Evolutionary conservation across 2,888 invertebrate genomes (phyloP).

Genomic region (Perizoma flavofasciatum): DNA sequence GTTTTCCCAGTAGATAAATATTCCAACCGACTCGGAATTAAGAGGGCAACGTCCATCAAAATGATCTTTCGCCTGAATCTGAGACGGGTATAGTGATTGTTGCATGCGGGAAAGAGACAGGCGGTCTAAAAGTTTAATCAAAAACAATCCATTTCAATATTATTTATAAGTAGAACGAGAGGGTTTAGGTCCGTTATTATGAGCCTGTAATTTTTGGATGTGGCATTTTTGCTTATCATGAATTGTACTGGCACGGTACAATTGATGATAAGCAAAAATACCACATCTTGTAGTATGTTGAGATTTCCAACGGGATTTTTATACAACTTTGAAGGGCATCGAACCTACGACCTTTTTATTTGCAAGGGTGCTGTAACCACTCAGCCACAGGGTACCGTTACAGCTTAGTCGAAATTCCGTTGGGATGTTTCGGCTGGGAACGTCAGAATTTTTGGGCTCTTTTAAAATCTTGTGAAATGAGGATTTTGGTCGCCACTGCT

Average conservation of each 20-base stretch:
- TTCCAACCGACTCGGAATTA: slow-evolving; percentile 47
- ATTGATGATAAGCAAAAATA: slow-evolving; percentile 45
- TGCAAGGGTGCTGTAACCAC: too few relatives aligned
- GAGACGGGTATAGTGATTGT: slow-evolving; percentile 19
- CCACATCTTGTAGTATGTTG: slow-evolving; percentile 37
- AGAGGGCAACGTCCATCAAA: slow-evolving; percentile 54
- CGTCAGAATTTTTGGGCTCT: too few relatives aligned
- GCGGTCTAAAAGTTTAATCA: slow-evolving; percentile 55
- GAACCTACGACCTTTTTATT: too few relatives aligned
- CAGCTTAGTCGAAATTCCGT: too few relatives aligned
- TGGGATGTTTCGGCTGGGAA: too few relatives aligned
- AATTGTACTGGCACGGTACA: too few relatives aligned
- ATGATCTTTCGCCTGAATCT: slow-evolving; percentile 42
- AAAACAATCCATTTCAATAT: slow-evolving; percentile 68
- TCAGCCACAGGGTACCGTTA: too few relatives aligned
- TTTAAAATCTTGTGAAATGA: too few relatives aligned
- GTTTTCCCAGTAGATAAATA: slow-evolving; percentile 51
- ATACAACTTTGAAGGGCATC: too few relatives aligned
- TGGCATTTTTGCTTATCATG: slow-evolving; percentile 38
- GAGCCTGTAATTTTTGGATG: slow-evolving; percentile 10
- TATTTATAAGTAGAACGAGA: slow-evolving; percentile 60
- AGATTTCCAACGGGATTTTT: too few relatives aligned
- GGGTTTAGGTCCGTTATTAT: slow-evolving; percentile 41
- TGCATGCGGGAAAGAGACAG: slow-evolving; percentile 36
- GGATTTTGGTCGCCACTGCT: too few relatives aligned